Base-by-base conservation (phyloP, 2,888 invertebrate genomes). In the Tachina grossa region DNA sequence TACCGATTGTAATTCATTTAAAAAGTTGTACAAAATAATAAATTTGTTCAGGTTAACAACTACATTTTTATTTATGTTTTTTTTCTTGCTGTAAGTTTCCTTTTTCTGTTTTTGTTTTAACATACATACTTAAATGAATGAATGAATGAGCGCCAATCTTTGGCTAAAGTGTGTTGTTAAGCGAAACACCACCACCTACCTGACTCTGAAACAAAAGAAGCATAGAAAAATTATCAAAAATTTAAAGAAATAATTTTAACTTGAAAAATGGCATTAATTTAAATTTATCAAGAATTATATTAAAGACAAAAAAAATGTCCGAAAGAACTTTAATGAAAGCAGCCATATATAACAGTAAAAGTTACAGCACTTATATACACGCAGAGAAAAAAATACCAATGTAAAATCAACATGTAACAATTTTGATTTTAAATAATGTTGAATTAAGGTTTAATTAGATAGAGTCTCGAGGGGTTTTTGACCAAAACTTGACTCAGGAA, bases 31-130 rank as follows among this genome's bases (percentile, higher is more conserved):
- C 89, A 90, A 90, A 90, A 89, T 89, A 91, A 91, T 90, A 90
- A 89, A 90, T 90, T 91, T 90, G 90, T 91, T 91, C 88, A 89
- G 90, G 90, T 91, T 91, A 91, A 90, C 90, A 91, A 90, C 90
- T 90, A 88, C 89, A 90, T 90, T 90, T 90, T 89, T 90, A 89
- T 90, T 91, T 90, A 89, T 89, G 89, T 88, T 89, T 88, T 89
- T 77, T 11, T 68, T 41, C 39, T 2, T 39, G 31, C 13, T 61
- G 41, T 31, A 47, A 61, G 51, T 57, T 39, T 39, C 14, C 8
- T 13, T 31, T 31, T 31, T 31, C 31, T 31, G 31, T 31, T 77
- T n/a, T 45, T 16, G n/a, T 65, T 72, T 57, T 43, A 75, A 55
- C 68, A 49, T 45, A 61, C 68, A 49, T 45, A 47, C 16, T 75